These are phyloP conservation scores for Podarcis cretensis DNA, from an alignment of 2,113 vertebrate species.

Conservation along the genomic window DNA sequence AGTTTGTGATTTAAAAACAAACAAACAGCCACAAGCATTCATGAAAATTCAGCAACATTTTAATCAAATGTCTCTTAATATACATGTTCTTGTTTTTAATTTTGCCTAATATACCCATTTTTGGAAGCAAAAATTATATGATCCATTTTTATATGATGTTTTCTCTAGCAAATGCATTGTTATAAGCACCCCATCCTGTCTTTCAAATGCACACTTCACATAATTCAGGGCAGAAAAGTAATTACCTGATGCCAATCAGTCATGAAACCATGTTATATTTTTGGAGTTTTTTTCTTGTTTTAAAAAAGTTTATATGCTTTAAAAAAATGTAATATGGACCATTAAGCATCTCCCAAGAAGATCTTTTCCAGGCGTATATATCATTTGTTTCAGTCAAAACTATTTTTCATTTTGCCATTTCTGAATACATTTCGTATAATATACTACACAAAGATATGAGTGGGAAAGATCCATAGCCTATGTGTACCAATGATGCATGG, in stretches of 20 bases:
- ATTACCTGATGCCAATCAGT: background rate
- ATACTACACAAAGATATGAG: background rate
- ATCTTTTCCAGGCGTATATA: conserved; percentile 2
- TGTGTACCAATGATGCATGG: conserved; percentile 24
- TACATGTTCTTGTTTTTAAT: too few species aligned
- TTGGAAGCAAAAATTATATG: too few species aligned
- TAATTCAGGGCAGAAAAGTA: background rate
- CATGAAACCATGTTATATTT: background rate
- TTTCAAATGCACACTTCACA: background rate
- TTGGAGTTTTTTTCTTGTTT: background rate
- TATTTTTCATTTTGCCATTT: conserved; percentile 31
- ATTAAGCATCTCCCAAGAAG: background rate
- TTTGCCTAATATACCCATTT: too few species aligned
- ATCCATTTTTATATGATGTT: too few species aligned
- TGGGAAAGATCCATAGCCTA: conserved; percentile 18
- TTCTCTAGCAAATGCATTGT: too few species aligned
- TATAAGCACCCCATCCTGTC: background rate
- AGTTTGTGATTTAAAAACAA: too few species aligned
- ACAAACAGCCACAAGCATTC: too few species aligned
- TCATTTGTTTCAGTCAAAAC: conserved; percentile 17
- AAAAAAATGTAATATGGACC: background rate
- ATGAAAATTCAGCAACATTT: too few species aligned
- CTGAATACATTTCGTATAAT: conserved; percentile 28
- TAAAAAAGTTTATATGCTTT: background rate
- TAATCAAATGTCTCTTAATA: too few species aligned